Evolutionary conservation across 2,113 vertebrate genomes (phyloP), one percentile per base, ranked within the genome.

Genomic region (Corvus moneduloides): DNA sequence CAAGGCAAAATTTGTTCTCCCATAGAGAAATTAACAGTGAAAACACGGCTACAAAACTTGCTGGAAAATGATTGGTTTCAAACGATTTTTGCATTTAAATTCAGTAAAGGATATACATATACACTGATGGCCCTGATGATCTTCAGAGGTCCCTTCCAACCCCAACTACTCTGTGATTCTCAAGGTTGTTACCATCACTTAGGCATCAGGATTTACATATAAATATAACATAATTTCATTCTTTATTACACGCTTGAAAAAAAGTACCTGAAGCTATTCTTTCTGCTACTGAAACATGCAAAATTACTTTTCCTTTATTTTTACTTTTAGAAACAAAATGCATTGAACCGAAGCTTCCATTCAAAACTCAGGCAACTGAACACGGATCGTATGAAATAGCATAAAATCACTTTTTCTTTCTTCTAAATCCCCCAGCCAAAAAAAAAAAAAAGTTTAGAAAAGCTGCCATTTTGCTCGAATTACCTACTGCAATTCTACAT

Each of bases 381-480:
- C 10, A 89, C 39, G 72, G 55, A 71, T 76, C 22, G 33, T 5
- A 69, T 2, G 5, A 81, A 80, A 63, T 10, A 1, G 4, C 19
- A 35, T 27, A 72, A 75, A 84, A 90, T 81, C 13, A 33, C n/a
- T 51, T 68, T n/a, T 75, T 64, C 62, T 82, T 87, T 62, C 55
- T 88, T 41, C 61, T 89, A 87, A 74, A 51, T 72, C 35, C 35
- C 89, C 48, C 56, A 75, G 68, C 1, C 6, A 24, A 18, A 35
- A 44, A 26, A 37, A 37, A 30, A 72, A 64, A 68, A 14, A 20
- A 30, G 7, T 39, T 89, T 28, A 75, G 64, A 84, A 89, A 89
- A 97, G 56, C 27, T 89, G 89, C 48, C 64, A 64, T 78, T 96
- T 90, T 84, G 41, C n/a, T 94, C 43, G 84, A 91, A 92, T 94